These are phyloP conservation scores for Sphaeridia pumilis DNA, from an alignment of 2,888 invertebrate species.

Conservation along the genomic window DNA sequence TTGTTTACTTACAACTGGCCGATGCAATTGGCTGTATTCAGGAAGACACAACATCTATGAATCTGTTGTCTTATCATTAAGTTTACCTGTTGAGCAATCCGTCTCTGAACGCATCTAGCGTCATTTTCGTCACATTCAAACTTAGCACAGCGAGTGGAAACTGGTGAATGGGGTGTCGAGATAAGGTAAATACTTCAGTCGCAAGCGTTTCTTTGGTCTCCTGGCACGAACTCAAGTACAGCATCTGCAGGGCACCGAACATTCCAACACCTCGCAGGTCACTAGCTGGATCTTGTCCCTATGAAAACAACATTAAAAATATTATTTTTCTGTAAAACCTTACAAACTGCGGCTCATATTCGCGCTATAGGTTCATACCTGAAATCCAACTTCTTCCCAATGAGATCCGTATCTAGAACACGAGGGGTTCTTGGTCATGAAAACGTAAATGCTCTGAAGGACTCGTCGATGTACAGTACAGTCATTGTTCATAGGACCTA, in stretches of 20 bases:
- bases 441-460: conserved; percentile 35
- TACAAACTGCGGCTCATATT: not conserved
- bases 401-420: conserved; percentile 44
- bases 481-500: conserved; percentile 36
- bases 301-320: not conserved
- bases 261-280: conserved; percentile 46
- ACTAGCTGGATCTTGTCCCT: conserved; percentile 45
- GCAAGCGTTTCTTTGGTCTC: conserved; percentile 39
- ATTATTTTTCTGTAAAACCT: not conserved
- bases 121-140: conserved; percentile 45
- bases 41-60: not conserved
- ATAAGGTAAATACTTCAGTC: conserved; percentile 41
- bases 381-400: conserved; percentile 49
- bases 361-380: conserved; percentile 35
- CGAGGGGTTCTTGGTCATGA: conserved; percentile 35
- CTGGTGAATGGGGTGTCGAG: conserved; percentile 44
- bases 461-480: conserved; percentile 34
- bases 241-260: conserved; percentile 43
- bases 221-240: conserved; percentile 40
- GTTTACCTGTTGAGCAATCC: conserved; percentile 43
- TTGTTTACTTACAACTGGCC: too few relatives aligned
- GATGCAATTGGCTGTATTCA: too few relatives aligned
- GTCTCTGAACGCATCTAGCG: conserved; percentile 43
- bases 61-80: not conserved
- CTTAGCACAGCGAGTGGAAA: conserved; percentile 47